phyloP scores from a whole-genome alignment of 2,888 invertebrate genomes.

The Dasypogon diadema region DNA sequence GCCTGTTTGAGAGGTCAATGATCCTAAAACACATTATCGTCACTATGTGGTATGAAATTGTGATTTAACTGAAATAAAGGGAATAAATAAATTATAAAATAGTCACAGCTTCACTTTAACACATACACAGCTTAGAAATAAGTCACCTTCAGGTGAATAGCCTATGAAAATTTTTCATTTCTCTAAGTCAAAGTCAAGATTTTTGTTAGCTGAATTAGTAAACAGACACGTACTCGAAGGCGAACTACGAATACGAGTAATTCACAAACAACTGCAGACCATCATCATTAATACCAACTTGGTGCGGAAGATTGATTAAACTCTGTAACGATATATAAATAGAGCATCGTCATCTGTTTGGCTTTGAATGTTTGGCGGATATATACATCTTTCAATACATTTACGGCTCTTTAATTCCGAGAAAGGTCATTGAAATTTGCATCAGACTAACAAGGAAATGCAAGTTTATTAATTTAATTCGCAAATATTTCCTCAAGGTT shows the following conservation, averaged over 20 bases:
- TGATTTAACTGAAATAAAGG: background rate
- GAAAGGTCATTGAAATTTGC: constrained; percentile 40
- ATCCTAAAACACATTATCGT: background rate
- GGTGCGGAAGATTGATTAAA: constrained; percentile 25
- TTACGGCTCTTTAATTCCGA: background rate
- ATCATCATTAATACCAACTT: constrained; percentile 27
- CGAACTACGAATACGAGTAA: background rate
- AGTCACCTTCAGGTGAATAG: constrained; percentile 1
- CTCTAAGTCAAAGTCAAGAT: constrained; percentile 35
- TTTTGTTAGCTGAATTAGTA: constrained; percentile 17
- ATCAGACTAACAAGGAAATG: constrained; percentile 33
- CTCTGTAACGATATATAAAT: constrained; percentile 12
- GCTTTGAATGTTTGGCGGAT: background rate
- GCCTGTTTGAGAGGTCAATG: background rate
- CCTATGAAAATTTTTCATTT: constrained; percentile 21
- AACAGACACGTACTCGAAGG: background rate
- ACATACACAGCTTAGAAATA: no score
- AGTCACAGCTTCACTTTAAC: no score
- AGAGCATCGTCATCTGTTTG: constrained; percentile 13
- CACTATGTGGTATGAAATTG: background rate
- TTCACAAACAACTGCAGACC: constrained; percentile 3
- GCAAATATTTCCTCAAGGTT: constrained; percentile 27
- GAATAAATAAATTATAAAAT: no score
- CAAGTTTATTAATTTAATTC: constrained; percentile 18
- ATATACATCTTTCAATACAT: background rate